These are phyloP conservation scores for Sminthurides aquaticus DNA, from an alignment of 2,888 invertebrate species.

Conservation along the genomic window DNA sequence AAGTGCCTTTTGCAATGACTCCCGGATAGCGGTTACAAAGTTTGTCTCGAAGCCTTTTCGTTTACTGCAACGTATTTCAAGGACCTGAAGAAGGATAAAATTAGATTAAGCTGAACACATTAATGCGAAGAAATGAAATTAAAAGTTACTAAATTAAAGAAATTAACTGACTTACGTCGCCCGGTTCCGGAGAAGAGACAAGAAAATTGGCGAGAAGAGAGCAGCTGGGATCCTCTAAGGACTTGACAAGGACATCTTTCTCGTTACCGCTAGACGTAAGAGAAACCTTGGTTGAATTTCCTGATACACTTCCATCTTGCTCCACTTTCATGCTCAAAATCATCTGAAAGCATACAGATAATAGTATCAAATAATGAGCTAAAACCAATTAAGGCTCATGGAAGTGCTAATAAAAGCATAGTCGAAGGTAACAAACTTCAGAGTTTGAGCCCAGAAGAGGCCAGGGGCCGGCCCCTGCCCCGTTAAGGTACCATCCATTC, in stretches of 20 bases:
- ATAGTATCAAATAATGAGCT: too few relatives aligned
- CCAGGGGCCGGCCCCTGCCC: slow-evolving; percentile 40
- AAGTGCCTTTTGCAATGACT: slow-evolving; percentile 51
- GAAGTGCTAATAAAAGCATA: too few relatives aligned
- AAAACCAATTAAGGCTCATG: too few relatives aligned
- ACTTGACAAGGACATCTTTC: slow-evolving; percentile 27
- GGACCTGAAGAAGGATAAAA: slow-evolving; percentile 53
- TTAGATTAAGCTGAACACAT: background rate
- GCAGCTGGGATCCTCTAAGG: slow-evolving; percentile 26
- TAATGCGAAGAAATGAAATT: background rate
- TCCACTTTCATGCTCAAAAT: slow-evolving; percentile 63
- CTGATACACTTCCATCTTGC: slow-evolving; percentile 51
- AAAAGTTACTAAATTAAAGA: background rate
- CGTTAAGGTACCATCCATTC: slow-evolving; percentile 35
- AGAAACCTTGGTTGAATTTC: slow-evolving; percentile 29
- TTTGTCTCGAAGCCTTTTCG: slow-evolving; percentile 63
- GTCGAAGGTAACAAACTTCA: slow-evolving; percentile 41
- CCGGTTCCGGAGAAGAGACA: slow-evolving; percentile 32
- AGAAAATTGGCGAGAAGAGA: slow-evolving; percentile 31
- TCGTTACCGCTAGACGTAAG: slow-evolving; percentile 31
- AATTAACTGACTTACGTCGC: slow-evolving; percentile 23
- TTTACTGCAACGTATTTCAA: slow-evolving; percentile 66
- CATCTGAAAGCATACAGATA: slow-evolving; percentile 59
- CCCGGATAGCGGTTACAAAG: slow-evolving; percentile 71
- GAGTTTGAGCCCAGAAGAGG: slow-evolving; percentile 34